A percentile compares a stretch with the other conserved stretches of the same genome.
Evolutionary conservation across 2,113 vertebrate genomes (phyloP).

Genomic region (Chrysemys picta): DNA sequence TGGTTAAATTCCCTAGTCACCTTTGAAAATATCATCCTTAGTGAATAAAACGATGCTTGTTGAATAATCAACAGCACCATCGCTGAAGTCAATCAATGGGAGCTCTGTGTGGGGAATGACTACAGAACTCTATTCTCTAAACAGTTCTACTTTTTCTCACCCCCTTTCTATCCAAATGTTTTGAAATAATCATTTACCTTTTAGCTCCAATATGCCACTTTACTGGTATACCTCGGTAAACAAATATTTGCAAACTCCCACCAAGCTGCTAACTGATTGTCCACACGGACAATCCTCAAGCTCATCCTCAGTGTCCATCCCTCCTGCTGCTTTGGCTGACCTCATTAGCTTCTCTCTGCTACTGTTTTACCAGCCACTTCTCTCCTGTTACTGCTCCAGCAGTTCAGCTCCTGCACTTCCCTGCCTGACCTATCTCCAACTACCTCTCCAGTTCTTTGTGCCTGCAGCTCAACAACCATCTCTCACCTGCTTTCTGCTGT

Average conservation of each 20-base stretch:
- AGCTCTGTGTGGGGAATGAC: neutral
- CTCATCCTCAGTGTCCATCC: neutral
- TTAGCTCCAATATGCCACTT: neutral
- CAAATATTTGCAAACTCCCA: neutral
- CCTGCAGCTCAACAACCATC: neutral
- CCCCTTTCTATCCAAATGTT: neutral
- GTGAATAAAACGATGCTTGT: neutral
- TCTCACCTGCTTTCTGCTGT: neutral
- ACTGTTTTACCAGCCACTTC: neutral
- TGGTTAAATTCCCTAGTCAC: neutral
- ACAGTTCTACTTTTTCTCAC: neutral
- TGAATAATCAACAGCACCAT: neutral
- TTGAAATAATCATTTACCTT: neutral
- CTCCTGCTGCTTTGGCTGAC: neutral
- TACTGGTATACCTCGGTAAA: neutral
- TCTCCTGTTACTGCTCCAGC: neutral
- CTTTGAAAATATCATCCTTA: neutral
- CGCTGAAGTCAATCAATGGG: neutral
- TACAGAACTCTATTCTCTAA: neutral
- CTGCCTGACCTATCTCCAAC: neutral
- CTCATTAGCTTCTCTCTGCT: neutral
- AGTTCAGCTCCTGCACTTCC: neutral
- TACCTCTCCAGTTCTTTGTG: neutral
- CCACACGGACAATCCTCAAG: neutral
- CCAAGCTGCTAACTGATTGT: neutral